A percentile compares a stretch with the other conserved stretches of the same genome.
Conservation (phyloP, 2,888 invertebrate genomes). For the Apamea crenata region DNA sequence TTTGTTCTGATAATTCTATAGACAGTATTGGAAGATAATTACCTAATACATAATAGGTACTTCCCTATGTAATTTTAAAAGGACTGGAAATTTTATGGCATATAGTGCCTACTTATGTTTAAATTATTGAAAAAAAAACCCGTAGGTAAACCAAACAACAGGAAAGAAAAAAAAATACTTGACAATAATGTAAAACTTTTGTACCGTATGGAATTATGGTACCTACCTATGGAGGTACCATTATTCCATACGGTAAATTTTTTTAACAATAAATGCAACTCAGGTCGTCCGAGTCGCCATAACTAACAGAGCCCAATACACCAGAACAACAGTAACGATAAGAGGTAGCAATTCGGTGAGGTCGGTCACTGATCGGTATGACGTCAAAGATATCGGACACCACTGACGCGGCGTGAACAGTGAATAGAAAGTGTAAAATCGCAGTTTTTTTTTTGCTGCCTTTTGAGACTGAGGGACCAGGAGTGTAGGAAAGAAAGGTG, state of each 20-base stretch:
- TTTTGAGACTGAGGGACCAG: slow-evolving; percentile 15
- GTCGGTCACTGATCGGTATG: slow-evolving; percentile 38
- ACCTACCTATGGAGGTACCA: neutral
- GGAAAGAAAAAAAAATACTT: neutral
- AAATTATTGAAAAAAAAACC: neutral
- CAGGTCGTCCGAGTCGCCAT: slow-evolving; percentile 24
- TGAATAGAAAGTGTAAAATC: slow-evolving; percentile 26
- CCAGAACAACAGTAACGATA: slow-evolving; percentile 48
- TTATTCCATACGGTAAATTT: no score
- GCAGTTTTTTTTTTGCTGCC: slow-evolving; percentile 20
- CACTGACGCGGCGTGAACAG: slow-evolving; percentile 19
- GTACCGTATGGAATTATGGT: no score
- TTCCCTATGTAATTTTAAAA: neutral
- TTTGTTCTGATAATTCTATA: no score
- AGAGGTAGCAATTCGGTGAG: slow-evolving; percentile 52
- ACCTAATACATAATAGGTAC: no score
- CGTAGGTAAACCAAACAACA: neutral
- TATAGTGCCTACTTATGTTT: neutral
- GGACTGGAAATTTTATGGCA: neutral
- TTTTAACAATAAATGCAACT: neutral
- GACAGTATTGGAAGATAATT: no score
- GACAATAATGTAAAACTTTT: no score
- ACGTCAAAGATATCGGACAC: slow-evolving; percentile 48
- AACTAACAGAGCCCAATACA: slow-evolving; percentile 25
- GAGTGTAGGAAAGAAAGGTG: slow-evolving; percentile 25